Conservation (phyloP, 2,888 invertebrate species). For the Spisula solida region DNA sequence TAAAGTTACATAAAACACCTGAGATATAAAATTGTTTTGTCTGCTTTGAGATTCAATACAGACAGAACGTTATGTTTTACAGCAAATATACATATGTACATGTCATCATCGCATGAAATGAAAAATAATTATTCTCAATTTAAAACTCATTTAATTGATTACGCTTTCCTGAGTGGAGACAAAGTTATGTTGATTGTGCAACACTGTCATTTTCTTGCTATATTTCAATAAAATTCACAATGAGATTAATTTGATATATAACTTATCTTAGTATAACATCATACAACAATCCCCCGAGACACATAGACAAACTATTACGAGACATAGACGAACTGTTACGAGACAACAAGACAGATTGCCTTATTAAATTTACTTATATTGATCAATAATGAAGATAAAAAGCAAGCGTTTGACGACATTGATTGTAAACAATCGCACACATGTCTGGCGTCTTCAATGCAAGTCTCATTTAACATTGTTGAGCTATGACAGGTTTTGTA, state of each 20-base stretch:
- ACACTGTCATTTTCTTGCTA: background rate
- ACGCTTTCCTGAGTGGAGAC: background rate
- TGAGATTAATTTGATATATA: background rate
- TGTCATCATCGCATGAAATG: background rate
- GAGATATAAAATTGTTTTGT: constrained; percentile 17
- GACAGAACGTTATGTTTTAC: background rate
- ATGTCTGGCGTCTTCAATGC: constrained; percentile 26
- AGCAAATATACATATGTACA: background rate
- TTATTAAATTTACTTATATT: constrained; percentile 28
- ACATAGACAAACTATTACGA: constrained; percentile 11
- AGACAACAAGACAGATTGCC: constrained; percentile 14
- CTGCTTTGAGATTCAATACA: background rate
- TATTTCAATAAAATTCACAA: background rate
- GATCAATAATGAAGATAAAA: constrained; percentile 19
- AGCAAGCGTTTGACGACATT: background rate
- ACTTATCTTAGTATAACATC: constrained; percentile 4
- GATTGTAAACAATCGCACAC: constrained; percentile 1
- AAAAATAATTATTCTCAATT: background rate
- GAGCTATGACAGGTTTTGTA: background rate
- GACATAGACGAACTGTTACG: constrained; percentile 8
- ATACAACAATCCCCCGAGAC: background rate
- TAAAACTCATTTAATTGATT: background rate
- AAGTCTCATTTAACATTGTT: constrained; percentile 10
- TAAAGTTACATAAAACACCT: constrained; percentile 38
- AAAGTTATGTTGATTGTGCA: background rate